These are phyloP conservation scores for Ptychoptera contaminata DNA, from an alignment of 2,888 invertebrate genomes.

Conservation along the genomic window DNA sequence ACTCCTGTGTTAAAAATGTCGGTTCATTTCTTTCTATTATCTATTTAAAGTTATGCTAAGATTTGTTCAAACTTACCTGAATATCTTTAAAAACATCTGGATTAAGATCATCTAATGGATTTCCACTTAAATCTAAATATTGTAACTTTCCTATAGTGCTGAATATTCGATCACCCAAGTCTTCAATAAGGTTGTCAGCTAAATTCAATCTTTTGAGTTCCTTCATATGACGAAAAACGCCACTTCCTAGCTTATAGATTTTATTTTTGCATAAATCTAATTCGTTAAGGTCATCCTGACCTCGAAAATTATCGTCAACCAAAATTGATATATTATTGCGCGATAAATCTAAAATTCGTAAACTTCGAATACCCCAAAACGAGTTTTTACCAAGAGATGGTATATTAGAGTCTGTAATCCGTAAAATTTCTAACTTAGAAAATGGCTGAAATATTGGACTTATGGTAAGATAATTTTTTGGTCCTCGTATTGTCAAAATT, in stretches of 20 bases:
- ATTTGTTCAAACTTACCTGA: constrained; percentile 30
- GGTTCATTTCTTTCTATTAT: not conserved
- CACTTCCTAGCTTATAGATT: constrained; percentile 58
- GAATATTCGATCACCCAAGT: constrained; percentile 56
- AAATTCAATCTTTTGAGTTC: constrained; percentile 34
- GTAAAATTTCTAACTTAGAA: constrained; percentile 47
- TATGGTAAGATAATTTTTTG: too few relatives aligned
- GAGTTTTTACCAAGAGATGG: constrained; percentile 64
- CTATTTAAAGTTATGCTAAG: not conserved
- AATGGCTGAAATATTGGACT: constrained; percentile 41
- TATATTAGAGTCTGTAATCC: constrained; percentile 54
- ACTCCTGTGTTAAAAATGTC: constrained; percentile 37
- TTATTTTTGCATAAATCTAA: constrained; percentile 58
- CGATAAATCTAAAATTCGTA: constrained; percentile 45
- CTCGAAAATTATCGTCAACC: constrained; percentile 58
- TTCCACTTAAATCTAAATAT: constrained; percentile 57
- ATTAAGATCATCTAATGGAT: constrained; percentile 54
- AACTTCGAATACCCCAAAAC: constrained; percentile 60
- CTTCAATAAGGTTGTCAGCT: constrained; percentile 48
- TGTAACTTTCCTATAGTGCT: constrained; percentile 55
- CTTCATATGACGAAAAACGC: constrained; percentile 53
- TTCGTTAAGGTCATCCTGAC: constrained; percentile 53
- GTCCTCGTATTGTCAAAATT: too few relatives aligned
- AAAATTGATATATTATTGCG: constrained; percentile 57
- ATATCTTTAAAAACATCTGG: constrained; percentile 67